Evolutionary conservation across 2,797 vertebrate species (phyloP), one percentile per base, ranked within the genome.

Genomic region (Oreortyx pictus): DNA sequence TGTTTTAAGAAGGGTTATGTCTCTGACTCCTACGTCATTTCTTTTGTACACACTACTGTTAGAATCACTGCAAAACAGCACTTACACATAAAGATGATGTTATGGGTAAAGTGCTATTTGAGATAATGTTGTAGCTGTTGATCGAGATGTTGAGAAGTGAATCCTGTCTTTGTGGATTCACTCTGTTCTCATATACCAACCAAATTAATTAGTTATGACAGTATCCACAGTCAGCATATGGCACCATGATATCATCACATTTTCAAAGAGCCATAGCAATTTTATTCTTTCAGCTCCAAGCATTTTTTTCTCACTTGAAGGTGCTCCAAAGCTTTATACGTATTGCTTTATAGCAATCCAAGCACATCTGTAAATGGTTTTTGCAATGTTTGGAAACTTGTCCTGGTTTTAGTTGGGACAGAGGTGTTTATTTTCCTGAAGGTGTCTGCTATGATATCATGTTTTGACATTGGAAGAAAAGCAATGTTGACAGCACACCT

Each of bases 201-300:
- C 8, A 22, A 49, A 20, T 25, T 47, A 4, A 25, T 60, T 39
- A 70, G 17, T 25, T 33, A 11, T 12, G 3, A 52, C 31, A 35
- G 4, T 24, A 44, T 33, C 47, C 59, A 33, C 25, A 61, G 29
- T 10, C 72, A 57, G 23, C 15, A 68, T 39, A 37, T 65, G 59
- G 8, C 25, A 35, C 27, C 1, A 4, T 22, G 31, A 0, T 0
- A 25, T 64, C 52, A 9, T 9, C 33, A 13, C 20, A 7, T 39
- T 70, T 54, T 20, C 29, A 37, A 77, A 64, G 1, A 77, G 1
- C 24, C 54, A 52, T 11, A 64, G 29, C 4, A 7, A 14, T 57
- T 75, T 74, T 41, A 10, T 49, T 50, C 19, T 44, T 59, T 43
- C 35, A 71, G 7, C 6, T 79, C 19, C 37, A 59, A 77, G 9